Percentiles rank a stretch among this genome's conserved stretches.
Conservation (phyloP, 2,797 vertebrate species). For the Cheirogaleus major region DNA sequence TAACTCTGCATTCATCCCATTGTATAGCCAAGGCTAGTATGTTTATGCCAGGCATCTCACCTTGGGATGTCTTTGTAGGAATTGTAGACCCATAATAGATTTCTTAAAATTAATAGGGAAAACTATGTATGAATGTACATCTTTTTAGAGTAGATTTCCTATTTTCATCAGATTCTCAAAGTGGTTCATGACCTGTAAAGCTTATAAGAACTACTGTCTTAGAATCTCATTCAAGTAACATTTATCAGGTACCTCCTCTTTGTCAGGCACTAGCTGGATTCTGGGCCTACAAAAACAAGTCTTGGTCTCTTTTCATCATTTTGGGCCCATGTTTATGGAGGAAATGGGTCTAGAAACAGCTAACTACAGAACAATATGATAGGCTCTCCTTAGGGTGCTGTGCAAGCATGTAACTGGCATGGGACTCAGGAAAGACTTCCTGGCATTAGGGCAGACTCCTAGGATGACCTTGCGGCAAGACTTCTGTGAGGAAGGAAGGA, state of each 20-base stretch:
- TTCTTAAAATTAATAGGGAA: constrained; percentile 11
- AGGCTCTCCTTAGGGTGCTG: background rate
- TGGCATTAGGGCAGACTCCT: background rate
- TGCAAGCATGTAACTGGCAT: background rate
- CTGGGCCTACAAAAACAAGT: background rate
- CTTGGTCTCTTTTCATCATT: background rate
- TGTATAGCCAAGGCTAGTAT: background rate
- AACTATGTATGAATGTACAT: background rate
- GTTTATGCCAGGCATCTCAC: background rate
- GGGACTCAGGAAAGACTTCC: background rate
- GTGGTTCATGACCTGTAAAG: background rate
- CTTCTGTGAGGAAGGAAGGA: background rate
- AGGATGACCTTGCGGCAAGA: background rate
- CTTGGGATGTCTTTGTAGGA: background rate
- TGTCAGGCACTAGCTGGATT: background rate
- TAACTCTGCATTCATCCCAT: background rate
- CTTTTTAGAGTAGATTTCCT: background rate
- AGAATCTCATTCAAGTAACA: background rate
- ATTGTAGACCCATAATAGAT: background rate
- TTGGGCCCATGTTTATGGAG: background rate
- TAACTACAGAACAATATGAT: background rate
- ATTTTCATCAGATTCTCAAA: background rate
- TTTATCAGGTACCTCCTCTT: background rate
- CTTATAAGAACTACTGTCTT: background rate
- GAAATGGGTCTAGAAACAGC: background rate